Base-by-base conservation (phyloP, 2,113 vertebrate species). In the Odocoileus virginianus region DNA sequence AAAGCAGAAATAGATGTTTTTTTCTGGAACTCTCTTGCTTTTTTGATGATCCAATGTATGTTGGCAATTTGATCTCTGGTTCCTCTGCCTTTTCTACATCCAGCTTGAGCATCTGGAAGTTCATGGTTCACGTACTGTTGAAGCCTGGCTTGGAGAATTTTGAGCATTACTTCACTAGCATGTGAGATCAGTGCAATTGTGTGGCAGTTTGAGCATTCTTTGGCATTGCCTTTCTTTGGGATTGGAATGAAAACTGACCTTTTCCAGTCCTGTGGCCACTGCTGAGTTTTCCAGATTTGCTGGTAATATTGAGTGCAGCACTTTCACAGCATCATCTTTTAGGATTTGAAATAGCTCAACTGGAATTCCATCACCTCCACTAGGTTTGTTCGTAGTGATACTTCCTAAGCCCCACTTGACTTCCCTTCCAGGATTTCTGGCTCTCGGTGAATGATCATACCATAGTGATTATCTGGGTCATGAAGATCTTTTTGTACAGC, bases 391-490 rank as follows among this genome's bases (percentile, higher is more conserved):
- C 3, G 0, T n/a, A 64, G 61, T n/a, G 61, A 64, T 64, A 15
- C 7, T 64, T 64, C 15, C 15, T n/a, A 64, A 64, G 61, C 15
- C 61, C 15, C 30, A 16, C 60, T 64, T 17, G 30, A 64, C 15
- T 64, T 64, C 1, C 1, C 30, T 2, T 64, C 61, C 61, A n/a
- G 61, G 61, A n/a, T 64, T 15, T 64, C 30, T 64, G 30, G 30
- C 61, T 64, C 61, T 64, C 17, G 15, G 2, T 17, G 15, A 9
- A 16, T 17, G 30, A 17, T 64, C 15, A 64, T 0, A 64, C 61
- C 30, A 17, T n/a, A 0, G 61, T 64, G 30, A 64, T n/a, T 64
- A 64, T n/a, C 30, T n/a, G 7, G 7, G 0, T 64, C 3, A 1
- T 64, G 61, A n/a, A n/a, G 30, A n/a, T 64, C 15, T n/a, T 64